Conservation (phyloP, 2,888 invertebrate genomes). For the Drosophila recens region DNA sequence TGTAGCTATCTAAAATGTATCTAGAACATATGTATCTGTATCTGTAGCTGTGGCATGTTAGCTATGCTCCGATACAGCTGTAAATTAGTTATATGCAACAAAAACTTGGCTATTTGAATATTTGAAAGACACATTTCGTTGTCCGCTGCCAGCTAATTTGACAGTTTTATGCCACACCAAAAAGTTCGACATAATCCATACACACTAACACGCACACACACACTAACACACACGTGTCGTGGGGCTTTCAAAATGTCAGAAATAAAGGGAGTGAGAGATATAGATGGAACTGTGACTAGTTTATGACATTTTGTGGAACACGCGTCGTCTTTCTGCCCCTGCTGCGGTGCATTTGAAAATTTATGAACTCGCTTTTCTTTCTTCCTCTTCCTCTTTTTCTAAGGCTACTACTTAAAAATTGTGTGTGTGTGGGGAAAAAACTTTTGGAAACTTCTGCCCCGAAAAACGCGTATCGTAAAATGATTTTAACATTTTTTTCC, state of each 20-base stretch:
- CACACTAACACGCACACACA: conserved; percentile 29
- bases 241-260: conserved; percentile 74
- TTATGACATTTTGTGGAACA: conserved; percentile 75
- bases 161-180: conserved; percentile 72
- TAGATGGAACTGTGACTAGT: conserved; percentile 61
- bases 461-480: conserved; percentile 64
- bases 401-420: conserved; percentile 28
- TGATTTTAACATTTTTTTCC: conserved; percentile 64
- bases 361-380: conserved; percentile 55
- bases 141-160: conserved; percentile 68
- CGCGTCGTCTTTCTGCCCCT: conserved; percentile 60
- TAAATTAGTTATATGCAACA: conserved; percentile 69
- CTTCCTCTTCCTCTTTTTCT: background rate
- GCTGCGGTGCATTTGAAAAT: conserved; percentile 53
- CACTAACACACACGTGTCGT: conserved; percentile 46
- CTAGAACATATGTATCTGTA: background rate
- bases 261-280: conserved; percentile 6
- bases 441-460: conserved; percentile 24
- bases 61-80: conserved; percentile 41
- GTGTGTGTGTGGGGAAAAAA: conserved; percentile 12
- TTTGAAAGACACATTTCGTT: conserved; percentile 53
- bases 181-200: conserved; percentile 44
- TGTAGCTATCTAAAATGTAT: background rate
- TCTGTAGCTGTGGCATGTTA: conserved; percentile 44
- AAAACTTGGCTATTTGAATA: conserved; percentile 61